Base-by-base conservation (phyloP, 2,113 vertebrate species). In the Podilymbus podiceps region DNA sequence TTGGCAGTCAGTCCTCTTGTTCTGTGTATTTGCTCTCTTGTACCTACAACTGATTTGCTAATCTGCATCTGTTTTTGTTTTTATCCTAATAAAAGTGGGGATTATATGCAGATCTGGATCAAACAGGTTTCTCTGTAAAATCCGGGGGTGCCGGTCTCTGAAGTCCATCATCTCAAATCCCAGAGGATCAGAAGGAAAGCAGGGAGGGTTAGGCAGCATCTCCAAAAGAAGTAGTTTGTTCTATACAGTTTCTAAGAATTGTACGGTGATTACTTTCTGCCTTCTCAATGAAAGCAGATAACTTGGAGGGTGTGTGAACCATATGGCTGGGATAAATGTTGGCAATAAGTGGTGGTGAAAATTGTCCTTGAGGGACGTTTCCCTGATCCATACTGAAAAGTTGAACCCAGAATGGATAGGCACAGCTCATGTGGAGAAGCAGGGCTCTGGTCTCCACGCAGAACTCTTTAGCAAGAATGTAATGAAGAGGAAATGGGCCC, bases 41-140 rank as follows among this genome's bases (percentile, higher is more conserved):
- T 92, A 86, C 89, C 84, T 91, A 93, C 71, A 92, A 87, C 30
- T 13, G 59, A 67, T 85, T 88, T 89, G 35, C 71, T 89, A 87
- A 95, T 92, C 90, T 92, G 84, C 96, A 95, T 88, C 91, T 97
- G 91, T 8, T 96, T 97, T 95, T 92, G 84, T 69, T 96, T 95
- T 89, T 50, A 58, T 66, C 63, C 84, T 73, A 89, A 83, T 92
- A 85, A 88, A 89, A 94, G 31, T 19, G 23, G 46, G 77, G 91
- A 64, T 97, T 94, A 78, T 42, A 9, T 4, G 30, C 50, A 76
- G 85, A 79, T 73, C 74, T 67, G 81, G 89, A 92, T 95, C 92
- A 92, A 95, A 75, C 50, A 58, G 66, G 86, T 68, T 66, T 89
- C 62, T 75, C 92, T 83, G 62, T 92, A 69, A 62, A 79, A 76